phyloP scores from a whole-genome alignment of 2,113 vertebrate species.

The Pterocles burchelli region DNA sequence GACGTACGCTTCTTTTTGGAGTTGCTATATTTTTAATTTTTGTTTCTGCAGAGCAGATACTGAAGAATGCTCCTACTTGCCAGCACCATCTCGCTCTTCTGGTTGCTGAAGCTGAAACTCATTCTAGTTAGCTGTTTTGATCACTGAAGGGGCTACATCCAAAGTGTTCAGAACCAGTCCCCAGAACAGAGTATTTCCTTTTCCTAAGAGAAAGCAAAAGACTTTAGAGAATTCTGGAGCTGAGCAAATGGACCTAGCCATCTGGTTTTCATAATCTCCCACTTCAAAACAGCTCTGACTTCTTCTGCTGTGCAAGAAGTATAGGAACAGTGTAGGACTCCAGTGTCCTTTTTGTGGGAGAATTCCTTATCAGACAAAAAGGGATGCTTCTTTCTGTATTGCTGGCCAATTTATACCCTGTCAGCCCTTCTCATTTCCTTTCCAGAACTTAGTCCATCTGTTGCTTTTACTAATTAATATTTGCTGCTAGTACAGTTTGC shows the following conservation, averaged over 20 bases:
- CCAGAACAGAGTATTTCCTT: background rate
- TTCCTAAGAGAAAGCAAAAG: background rate
- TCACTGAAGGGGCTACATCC: background rate
- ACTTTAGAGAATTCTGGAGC: constrained; percentile 16
- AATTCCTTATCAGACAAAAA: background rate
- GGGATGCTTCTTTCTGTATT: background rate
- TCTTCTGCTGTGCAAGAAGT: background rate
- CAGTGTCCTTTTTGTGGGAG: background rate
- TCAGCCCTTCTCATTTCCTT: background rate
- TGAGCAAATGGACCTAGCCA: background rate
- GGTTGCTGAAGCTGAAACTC: background rate
- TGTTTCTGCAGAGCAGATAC: constrained; percentile 1
- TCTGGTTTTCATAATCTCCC: constrained; percentile 15
- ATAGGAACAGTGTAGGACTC: background rate
- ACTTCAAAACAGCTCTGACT: constrained; percentile 9
- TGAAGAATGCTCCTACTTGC: background rate
- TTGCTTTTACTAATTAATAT: background rate
- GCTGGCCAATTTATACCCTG: background rate
- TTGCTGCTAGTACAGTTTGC: background rate
- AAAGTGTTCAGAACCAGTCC: background rate
- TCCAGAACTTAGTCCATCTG: background rate
- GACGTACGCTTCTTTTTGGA: background rate
- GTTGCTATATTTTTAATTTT: background rate
- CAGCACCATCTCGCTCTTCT: background rate
- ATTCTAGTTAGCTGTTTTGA: background rate